These are phyloP conservation scores for Papilio polyxenes DNA, from an alignment of 1,140 invertebrate species.

Conservation along the genomic window DNA sequence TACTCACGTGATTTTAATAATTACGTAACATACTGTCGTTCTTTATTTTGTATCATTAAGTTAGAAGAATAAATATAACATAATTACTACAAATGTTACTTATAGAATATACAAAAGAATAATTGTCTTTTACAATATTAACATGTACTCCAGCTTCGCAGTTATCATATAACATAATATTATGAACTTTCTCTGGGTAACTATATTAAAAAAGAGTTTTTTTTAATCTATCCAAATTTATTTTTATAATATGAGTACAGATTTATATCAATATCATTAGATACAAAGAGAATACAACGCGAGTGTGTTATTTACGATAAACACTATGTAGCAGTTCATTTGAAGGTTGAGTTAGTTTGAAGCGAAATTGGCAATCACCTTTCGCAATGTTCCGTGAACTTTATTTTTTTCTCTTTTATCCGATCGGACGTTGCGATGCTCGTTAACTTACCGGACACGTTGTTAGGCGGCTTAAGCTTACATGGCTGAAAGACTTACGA, in stretches of 20 bases:
- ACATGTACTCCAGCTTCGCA: no score
- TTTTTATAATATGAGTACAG: not conserved
- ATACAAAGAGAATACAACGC: not conserved
- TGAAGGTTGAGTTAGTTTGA: constrained; percentile 73
- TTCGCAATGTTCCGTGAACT: constrained; percentile 79
- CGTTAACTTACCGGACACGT: constrained; percentile 78
- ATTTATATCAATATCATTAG: not conserved
- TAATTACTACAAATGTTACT: no score
- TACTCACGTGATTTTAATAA: constrained; percentile 1
- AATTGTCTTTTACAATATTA: no score
- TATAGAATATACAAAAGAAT: no score
- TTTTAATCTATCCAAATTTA: no score
- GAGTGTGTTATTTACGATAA: not conserved
- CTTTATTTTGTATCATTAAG: not conserved
- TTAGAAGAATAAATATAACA: no score
- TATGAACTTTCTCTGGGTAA: no score
- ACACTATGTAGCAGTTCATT: constrained; percentile 38
- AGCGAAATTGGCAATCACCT: constrained; percentile 79
- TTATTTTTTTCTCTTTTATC: constrained; percentile 77
- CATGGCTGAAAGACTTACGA: constrained; percentile 65
- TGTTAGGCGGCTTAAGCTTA: constrained; percentile 71
- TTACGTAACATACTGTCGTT: not conserved
- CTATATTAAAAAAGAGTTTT: no score
- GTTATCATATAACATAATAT: no score
- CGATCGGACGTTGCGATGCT: constrained; percentile 72